Base-by-base conservation (phyloP, 2,888 invertebrate genomes). In the Hipparchia sbordonii region DNA sequence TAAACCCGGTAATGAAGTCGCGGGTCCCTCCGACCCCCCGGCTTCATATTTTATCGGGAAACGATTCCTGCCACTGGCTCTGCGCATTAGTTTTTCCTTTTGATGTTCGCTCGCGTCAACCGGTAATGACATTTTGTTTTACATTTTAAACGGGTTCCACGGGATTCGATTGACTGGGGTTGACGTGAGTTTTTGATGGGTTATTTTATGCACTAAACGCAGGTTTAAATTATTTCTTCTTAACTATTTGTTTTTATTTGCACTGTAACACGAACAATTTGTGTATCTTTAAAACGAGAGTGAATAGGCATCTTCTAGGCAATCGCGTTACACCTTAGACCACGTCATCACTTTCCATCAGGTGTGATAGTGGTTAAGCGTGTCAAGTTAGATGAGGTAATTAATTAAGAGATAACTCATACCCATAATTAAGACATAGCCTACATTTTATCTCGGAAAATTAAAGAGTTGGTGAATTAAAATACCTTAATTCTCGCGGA, bases 1-100 rank as follows among this genome's bases (percentile, higher is more conserved):
- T 48, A 4, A 62, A 46, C 62, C 62, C 62, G 46, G n/a, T 46
- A 62, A 62, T 48, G 46, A 60, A 60, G 33, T 1, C 33, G 59
- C 39, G 62, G 45, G 13, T 62, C 46, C 7, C 46, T 13, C 4
- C 46, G 46, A 62, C 46, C 62, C 62, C 46, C 62, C 46, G 39
- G 59, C 12, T 90, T 89, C 90, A 91, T 92, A 91, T 90, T 91
- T 92, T 86, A 90, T 87, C 81, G 84, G 84, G 84, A 90, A 89
- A 88, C 88, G 88, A 46, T 48, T 46, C 13, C 46, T 88, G 88
- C 86, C 84, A 84, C 81, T 84, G 80, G 79, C 81, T 80, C 78
- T 79, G 82, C 86, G 89, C 90, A 91, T 91, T 91, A 89, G 85
- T 86, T 89, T 91, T 91, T 90, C 89, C 90, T 89, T 92, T 92